Conservation (phyloP, 1,140 invertebrate species). For the Trachymyrmex cornetzi region DNA sequence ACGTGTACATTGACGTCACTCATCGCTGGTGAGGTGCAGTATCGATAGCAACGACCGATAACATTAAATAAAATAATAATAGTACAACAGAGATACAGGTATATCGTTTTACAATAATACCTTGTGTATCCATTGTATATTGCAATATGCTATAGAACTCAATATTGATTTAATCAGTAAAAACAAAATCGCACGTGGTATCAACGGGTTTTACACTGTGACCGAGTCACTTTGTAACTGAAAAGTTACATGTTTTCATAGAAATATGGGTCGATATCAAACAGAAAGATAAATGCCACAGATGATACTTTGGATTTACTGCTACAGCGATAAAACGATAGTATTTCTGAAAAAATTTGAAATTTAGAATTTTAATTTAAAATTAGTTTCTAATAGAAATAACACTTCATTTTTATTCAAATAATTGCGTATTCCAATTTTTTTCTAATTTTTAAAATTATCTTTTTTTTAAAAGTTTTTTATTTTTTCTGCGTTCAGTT, state of each 20-base stretch:
- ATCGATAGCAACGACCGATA: slow-evolving; percentile 33
- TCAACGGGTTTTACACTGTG: slow-evolving; percentile 13
- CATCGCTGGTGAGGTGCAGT: not conserved
- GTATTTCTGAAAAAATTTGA: not conserved
- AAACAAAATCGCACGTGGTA: not conserved
- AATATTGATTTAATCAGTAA: slow-evolving; percentile 25
- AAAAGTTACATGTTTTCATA: slow-evolving; percentile 25
- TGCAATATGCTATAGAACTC: not conserved
- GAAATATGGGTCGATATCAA: slow-evolving; percentile 39
- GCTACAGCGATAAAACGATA: not conserved
- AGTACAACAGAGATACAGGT: not conserved
- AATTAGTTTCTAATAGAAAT: not conserved
- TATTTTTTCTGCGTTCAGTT: not conserved
- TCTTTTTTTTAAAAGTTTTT: not conserved
- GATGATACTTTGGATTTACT: slow-evolving; percentile 5
- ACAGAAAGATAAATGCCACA: slow-evolving; percentile 24
- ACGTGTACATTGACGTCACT: slow-evolving; percentile 21
- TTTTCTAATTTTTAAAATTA: not conserved
- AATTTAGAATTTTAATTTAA: not conserved
- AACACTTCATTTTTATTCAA: not conserved
- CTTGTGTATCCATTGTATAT: not conserved
- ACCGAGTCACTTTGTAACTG: not conserved
- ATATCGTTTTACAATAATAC: not conserved
- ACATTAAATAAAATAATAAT: slow-evolving; percentile 34
- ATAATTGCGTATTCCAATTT: not conserved